Evolutionary conservation across 2,797 vertebrate species (phyloP).

Genomic region (Hoplostethus mediterraneus): DNA sequence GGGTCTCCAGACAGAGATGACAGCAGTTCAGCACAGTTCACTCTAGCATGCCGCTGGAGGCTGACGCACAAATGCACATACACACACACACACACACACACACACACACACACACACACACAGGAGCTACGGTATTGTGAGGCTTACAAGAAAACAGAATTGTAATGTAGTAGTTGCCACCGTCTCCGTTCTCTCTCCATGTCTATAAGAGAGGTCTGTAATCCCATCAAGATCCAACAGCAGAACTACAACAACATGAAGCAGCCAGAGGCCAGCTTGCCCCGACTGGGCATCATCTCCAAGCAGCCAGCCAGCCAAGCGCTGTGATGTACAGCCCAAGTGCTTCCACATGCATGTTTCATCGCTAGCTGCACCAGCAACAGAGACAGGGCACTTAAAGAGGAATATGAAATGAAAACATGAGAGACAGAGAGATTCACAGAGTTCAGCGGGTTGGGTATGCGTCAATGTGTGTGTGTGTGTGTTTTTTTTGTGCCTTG

Average conservation of each 20-base stretch:
- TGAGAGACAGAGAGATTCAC: conserved; percentile 42
- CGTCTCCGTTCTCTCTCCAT: background rate
- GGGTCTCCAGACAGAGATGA: conserved; percentile 66
- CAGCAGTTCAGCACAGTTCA: conserved; percentile 65
- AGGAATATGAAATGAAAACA: conserved; percentile 71
- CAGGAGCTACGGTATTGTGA: background rate
- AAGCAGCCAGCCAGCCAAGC: conserved; percentile 32
- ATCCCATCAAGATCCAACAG: background rate
- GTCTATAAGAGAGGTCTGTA: background rate
- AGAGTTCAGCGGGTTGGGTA: conserved; percentile 54
- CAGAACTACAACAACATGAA: conserved; percentile 29
- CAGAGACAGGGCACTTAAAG: conserved; percentile 67
- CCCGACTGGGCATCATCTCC: conserved; percentile 36
- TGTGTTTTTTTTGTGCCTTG: background rate
- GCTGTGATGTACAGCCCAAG: conserved; percentile 49
- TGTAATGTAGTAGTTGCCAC: conserved; percentile 5
- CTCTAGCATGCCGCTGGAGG: conserved; percentile 57
- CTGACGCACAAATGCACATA: conserved; percentile 32
- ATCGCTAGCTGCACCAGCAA: conserved; percentile 62
- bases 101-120: conserved; percentile 24
- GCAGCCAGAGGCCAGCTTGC: conserved; percentile 46
- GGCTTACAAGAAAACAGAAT: conserved; percentile 7
- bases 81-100: conserved; percentile 1
- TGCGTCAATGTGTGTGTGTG: background rate
- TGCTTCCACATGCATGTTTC: conserved; percentile 71